A percentile compares a stretch with the other conserved stretches of the same genome.
Evolutionary conservation across 2,113 vertebrate genomes (phyloP).

Genomic region (Antechinus flavipes): DNA sequence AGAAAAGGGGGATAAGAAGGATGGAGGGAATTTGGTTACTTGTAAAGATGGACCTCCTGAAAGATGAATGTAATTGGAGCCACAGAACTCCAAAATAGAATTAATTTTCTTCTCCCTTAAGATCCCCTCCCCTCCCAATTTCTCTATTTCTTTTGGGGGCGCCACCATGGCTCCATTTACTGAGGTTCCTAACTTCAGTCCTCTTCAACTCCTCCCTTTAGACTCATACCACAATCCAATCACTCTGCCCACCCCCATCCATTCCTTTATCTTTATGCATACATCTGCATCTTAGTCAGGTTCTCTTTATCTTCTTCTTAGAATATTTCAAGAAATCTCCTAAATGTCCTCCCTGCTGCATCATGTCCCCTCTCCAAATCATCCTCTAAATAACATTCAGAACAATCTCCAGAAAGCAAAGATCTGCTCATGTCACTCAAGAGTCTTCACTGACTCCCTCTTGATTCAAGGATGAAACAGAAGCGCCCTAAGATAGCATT

Average conservation of each 20-base stretch:
- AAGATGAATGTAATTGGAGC: constrained; percentile 17
- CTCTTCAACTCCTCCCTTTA: background rate
- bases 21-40: constrained; percentile 25
- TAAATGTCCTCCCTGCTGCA: background rate
- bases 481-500: background rate
- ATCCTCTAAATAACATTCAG: background rate
- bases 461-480: background rate
- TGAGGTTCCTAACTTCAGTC: background rate
- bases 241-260: background rate
- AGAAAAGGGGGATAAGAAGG: background rate
- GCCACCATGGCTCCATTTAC: background rate
- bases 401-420: background rate
- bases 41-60: constrained; percentile 21
- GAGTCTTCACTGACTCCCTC: background rate
- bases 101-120: background rate
- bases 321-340: background rate
- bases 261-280: background rate
- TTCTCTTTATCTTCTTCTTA: background rate
- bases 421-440: background rate
- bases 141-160: background rate
- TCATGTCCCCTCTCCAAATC: rapidly evolving
- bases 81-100: constrained; percentile 1
- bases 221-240: background rate
- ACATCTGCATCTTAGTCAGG: background rate
- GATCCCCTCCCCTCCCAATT: background rate